Evolutionary conservation across 1,140 invertebrate genomes (phyloP), one percentile per base, ranked within the genome.

Genomic region (Aradophagus sp.): DNA sequence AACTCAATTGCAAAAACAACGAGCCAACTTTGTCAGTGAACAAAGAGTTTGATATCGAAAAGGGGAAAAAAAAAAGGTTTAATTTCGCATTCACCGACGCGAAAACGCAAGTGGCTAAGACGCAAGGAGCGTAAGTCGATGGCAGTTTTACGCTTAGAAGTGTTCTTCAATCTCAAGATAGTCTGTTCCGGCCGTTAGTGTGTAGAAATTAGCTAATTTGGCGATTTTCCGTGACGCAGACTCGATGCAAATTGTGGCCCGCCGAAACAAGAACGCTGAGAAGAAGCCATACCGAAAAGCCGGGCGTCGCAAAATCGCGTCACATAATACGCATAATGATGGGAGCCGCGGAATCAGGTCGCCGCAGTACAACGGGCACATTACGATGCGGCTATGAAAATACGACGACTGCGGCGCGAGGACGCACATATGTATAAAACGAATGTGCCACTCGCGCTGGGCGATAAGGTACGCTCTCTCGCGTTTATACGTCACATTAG

Each of bases 171-270:
- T 82, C 77, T 78, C 74, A 75, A 83, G 73, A 76, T 74, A 80
- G 78, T 79, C 67, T 74, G 77, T 82, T 83, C 81, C 80, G 82
- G 80, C 81, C 81, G 80, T 83, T 84, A 84, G 80, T 66, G 59
- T 73, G 73, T 82, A 82, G 76, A 75, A 63, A 65, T 80, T 83
- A 82, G 73, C 77, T 79, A 75, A 76, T 76, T 77, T 76, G 67
- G 47, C 63, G 61, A 76, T 71, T 67, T 39, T 36, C 63, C 55
- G 63, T 72, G 74, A 66, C 70, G 50, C 62, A 59, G 45, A 68
- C 36, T 68, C 59, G 59, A 69, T 66, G 56, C 38, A 38, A 61
- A 66, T 42, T 41, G 32, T 36, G 15, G 12, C 34, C 41, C 23
- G 8, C 32, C 1, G 10, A 15, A 1, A 13, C 39, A 34, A 47